Percentiles rank a stretch among this genome's conserved stretches.
phyloP scores from a whole-genome alignment of 2,797 vertebrate genomes.

The Phataginus tricuspis region DNA sequence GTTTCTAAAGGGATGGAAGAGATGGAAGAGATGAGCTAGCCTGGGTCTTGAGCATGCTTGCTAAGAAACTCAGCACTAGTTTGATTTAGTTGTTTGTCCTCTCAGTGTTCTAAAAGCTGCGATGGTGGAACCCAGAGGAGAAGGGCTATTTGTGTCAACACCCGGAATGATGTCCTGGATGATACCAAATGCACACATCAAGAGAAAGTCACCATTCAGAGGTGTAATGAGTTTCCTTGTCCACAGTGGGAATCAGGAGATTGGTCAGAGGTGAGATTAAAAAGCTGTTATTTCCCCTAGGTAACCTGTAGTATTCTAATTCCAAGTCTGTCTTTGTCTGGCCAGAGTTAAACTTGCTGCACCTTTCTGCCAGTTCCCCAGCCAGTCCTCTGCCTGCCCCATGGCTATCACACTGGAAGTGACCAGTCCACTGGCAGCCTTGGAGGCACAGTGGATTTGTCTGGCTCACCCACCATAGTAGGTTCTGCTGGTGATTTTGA shows the following conservation, averaged over 20 bases:
- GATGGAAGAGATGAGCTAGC: background rate
- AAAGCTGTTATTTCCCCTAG: background rate
- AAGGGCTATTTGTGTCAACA: conserved; percentile 92
- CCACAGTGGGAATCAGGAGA: conserved; percentile 96
- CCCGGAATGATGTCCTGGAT: conserved; percentile 89
- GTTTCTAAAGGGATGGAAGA: background rate
- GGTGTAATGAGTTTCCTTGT: conserved; percentile 95
- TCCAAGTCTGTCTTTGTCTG: background rate
- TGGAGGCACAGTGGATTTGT: no score
- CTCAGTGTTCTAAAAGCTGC: conserved; percentile 96
- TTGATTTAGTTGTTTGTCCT: background rate
- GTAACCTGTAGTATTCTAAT: background rate
- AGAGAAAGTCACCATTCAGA: conserved; percentile 92
- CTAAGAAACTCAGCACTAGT: background rate
- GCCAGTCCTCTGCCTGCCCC: background rate
- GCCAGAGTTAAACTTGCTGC: background rate
- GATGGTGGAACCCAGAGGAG: conserved; percentile 92
- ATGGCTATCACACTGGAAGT: fast-evolving
- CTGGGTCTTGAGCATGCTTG: background rate
- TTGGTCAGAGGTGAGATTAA: conserved; percentile 95
- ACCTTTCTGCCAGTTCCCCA: background rate
- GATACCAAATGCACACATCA: conserved; percentile 95
- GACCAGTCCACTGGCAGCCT: background rate
- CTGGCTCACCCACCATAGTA: background rate
- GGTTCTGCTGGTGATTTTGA: background rate